Evolutionary conservation across 2,113 vertebrate genomes (phyloP), one percentile per base, ranked within the genome.

Genomic region (Carettochelys insculpta): DNA sequence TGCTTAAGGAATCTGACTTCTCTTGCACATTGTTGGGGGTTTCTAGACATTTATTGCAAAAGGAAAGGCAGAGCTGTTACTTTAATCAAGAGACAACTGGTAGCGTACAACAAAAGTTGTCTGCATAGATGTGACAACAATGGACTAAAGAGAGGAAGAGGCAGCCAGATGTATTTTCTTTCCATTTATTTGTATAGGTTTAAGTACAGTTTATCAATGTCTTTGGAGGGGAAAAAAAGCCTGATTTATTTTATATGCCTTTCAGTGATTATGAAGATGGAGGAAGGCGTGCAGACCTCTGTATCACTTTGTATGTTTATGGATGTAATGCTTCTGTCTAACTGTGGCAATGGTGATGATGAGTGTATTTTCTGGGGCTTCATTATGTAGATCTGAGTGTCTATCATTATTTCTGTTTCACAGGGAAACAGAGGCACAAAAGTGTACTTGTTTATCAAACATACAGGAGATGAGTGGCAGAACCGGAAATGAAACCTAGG

Each of bases 361-460:
- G 68, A 41, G 11, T 25, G 71, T 75, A 43, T 43, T 75, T 24
- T 75, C 41, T 43, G 22, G 68, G 38, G 24, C 68, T 73, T 73
- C 27, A 43, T 73, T 43, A 22, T 45, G 25, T 75, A 27, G 12
- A 45, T 75, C 12, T 75, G 17, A 53, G 75, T 77, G 5, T 88
- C 86, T 77, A 43, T 14, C 6, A 81, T 17, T 0, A 1, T 86
- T 85, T 6, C 0, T 2, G 1, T 50, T 6, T 0, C 25, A 0
- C 6, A 27, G 65, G 52, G 82, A 16, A 38, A 25, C 65, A 80
- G 84, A 73, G 47, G 29, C 82, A 47, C 77, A 48, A 79, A 38
- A 68, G 77, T 79, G 25, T 75, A 25, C 22, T 45, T 45, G 88
- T 85, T 88, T 34, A 8, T 78, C 83, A 56, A 25, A 27, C 17